Evolutionary conservation across 2,113 vertebrate species (phyloP), one percentile per base, ranked within the genome.

Genomic region (Nanorana parkeri): DNA sequence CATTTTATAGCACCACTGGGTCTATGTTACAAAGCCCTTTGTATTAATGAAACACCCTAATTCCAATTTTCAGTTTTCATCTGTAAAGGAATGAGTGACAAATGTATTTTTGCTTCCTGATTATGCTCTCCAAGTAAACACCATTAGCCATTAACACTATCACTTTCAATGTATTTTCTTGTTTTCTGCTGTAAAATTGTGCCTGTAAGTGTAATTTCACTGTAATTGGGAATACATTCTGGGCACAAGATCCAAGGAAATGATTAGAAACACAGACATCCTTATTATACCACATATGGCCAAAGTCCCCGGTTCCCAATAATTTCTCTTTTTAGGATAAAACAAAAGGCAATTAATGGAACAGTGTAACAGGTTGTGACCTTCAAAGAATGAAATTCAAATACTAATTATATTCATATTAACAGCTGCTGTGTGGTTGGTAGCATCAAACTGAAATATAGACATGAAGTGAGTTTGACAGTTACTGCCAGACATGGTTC

Each of bases 341-440:
- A 74, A 74, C 28, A 74, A 54, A 74, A 60, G 51, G 54, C 71
- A 55, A 74, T 74, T 74, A 74, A 74, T 74, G 32, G 58, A 36
- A 74, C 71, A 60, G 16, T 58, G 28, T 32, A 74, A 74, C 71
- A 74, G 71, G 71, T 74, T 74, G 71, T 74, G 71, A 74, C 71
- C 71, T 74, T 74, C 71, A 74, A 58, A 58, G 71, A 21, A 17
- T 36, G 51, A 74, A 74, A 74, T 60, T 58, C 71, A 60, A 28
- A 74, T 58, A 74, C 71, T 74, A 74, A 74, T 74, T 74, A 74
- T 32, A 60, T 74, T 74, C 54, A 74, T 58, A 74, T 74, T 55
- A 23, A 56, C 71, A 74, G 71, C 52, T 74, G 68, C 51, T 72
- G 19, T 54, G 26, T 71, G 6, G 47, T 28, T 54, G 52, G 8